These are phyloP conservation scores for Fopius arisanus DNA, from an alignment of 1,140 invertebrate species.

Conservation along the genomic window DNA sequence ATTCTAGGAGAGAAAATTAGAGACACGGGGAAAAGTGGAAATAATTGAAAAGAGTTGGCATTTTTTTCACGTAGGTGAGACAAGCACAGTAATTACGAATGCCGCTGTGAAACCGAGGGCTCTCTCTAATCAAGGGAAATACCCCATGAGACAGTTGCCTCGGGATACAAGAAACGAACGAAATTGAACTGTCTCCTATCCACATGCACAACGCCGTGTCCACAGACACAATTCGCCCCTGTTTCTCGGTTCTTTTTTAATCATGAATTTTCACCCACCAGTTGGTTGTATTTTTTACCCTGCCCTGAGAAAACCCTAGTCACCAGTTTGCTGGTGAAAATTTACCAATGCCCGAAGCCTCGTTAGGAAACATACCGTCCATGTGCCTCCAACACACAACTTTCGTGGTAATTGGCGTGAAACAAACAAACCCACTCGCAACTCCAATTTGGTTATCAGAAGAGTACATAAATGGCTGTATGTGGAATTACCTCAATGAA, in stretches of 20 bases:
- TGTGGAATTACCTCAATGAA: not conserved
- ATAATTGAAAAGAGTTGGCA: not conserved
- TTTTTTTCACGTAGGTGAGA: constrained; percentile 18
- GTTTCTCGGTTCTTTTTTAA: not conserved
- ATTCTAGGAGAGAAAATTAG: not conserved
- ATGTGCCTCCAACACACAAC: not conserved
- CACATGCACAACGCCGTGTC: too few relatives aligned
- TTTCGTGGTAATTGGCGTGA: constrained; percentile 19
- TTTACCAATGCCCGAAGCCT: constrained; percentile 1
- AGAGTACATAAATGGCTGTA: not conserved
- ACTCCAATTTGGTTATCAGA: not conserved
- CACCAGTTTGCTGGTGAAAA: not conserved
- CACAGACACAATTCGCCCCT: not conserved
- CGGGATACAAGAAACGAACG: constrained; percentile 5
- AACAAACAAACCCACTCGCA: constrained; percentile 12
- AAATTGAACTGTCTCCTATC: constrained; percentile 29
- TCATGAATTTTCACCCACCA: not conserved
- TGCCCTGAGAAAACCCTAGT: not conserved
- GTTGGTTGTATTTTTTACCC: not conserved
- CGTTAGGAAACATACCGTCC: not conserved
- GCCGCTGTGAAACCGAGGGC: constrained; percentile 8
- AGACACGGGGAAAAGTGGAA: not conserved
- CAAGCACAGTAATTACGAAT: constrained; percentile 29
- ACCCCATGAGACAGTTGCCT: constrained; percentile 23
- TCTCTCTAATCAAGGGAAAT: constrained; percentile 26